Evolutionary conservation across 1,140 invertebrate species (phyloP), one percentile per base, ranked within the genome.

Genomic region (Temnothorax longispinosus): DNA sequence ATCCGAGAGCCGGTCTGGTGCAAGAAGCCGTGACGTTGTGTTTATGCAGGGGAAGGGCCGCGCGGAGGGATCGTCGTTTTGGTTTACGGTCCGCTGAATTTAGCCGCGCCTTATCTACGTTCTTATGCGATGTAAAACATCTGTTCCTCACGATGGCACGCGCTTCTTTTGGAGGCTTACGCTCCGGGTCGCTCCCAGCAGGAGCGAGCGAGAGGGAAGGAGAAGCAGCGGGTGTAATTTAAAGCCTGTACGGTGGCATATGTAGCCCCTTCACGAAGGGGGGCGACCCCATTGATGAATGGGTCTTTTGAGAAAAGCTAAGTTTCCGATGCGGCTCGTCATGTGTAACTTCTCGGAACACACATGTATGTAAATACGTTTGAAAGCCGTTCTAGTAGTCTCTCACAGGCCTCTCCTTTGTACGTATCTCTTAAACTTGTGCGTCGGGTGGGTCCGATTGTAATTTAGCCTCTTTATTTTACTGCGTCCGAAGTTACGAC

Each of bases 71-170:
- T 90, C 75, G 89, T 93, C 91, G 91, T 93, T 93, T 94, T 89
- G 82, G 87, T 92, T 94, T 94, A 94, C 87, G 94, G 93, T 95
- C 93, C 92, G 91, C n/a, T 80, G 93, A 90, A 86, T 88, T 87
- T 88, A 91, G 90, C 92, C 93, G 91, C 92, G 90, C 92, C 93
- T 94, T 93, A 93, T 94, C 90, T 90, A 88, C 88, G 80, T 90
- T 90, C 88, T 90, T 89, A 69, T 27, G 4, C 80, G 86, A 89
- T 78, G 52, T 76, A 81, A 82, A 90, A 87, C 88, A 77, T 89
- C 84, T 86, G 71, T 62, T 52, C 47, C 15, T 32, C 76, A 27
- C 44, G 85, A 90, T 87, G 80, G 80, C 80, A 84, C 80, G 80
- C 84, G 75, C 86, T 86, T 72, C 56, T 69, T 87, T 87, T 47